Percentiles rank a stretch among this genome's conserved stretches.
Evolutionary conservation across 2,113 vertebrate species (phyloP).

Genomic region (Phyllostomus discolor): DNA sequence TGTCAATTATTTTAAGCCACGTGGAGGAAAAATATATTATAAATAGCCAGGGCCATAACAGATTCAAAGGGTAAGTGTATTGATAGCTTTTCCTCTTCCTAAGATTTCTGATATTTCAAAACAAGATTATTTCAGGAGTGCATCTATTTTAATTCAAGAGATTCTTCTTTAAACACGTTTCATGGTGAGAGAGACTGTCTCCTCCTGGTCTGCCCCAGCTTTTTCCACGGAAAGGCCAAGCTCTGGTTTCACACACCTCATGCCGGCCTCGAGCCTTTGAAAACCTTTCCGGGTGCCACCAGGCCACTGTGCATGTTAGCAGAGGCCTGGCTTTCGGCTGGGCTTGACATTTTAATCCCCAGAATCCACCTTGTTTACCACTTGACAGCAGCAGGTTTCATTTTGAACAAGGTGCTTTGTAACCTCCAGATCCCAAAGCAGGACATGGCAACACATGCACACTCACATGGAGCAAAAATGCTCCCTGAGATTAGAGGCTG

Average conservation of each 20-base stretch:
- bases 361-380: slow-evolving; percentile 64
- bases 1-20: slow-evolving; percentile 71
- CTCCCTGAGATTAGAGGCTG: neutral
- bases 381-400: slow-evolving; percentile 40
- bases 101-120: slow-evolving; percentile 76
- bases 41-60: slow-evolving; percentile 64
- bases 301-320: slow-evolving; percentile 17
- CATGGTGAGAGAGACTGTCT: slow-evolving; percentile 57
- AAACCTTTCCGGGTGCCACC: slow-evolving; percentile 42
- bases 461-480: neutral
- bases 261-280: slow-evolving; percentile 62
- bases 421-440: neutral
- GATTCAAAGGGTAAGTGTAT: slow-evolving; percentile 75
- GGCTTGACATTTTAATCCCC: slow-evolving; percentile 55
- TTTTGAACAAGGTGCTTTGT: neutral
- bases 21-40: slow-evolving; percentile 70
- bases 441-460: no score
- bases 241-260: slow-evolving; percentile 74
- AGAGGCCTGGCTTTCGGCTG: neutral
- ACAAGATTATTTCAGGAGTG: slow-evolving; percentile 75
- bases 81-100: slow-evolving; percentile 74
- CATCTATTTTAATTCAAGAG: slow-evolving; percentile 75
- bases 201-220: slow-evolving; percentile 39
- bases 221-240: slow-evolving; percentile 69
- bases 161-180: slow-evolving; percentile 72